These are phyloP conservation scores for Harpagifer antarcticus DNA, from an alignment of 2,797 vertebrate species.

Conservation along the genomic window DNA sequence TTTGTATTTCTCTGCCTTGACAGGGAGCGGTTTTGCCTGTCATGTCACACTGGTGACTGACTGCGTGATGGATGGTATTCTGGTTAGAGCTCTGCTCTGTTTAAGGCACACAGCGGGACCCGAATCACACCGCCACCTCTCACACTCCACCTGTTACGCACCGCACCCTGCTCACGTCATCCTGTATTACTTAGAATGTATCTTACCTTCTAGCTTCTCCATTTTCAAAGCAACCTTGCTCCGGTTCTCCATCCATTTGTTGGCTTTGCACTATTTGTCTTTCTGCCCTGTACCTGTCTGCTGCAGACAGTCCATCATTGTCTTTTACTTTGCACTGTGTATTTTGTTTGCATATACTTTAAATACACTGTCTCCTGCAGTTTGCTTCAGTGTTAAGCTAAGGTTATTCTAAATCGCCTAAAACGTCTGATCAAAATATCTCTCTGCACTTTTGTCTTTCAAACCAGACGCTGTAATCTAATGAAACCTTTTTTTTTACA, in stretches of 20 bases:
- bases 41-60: conserved; percentile 77
- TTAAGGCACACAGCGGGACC: conserved; percentile 66
- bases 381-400: conserved; percentile 17
- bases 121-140: conserved; percentile 52
- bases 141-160: conserved; percentile 69
- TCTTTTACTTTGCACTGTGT: conserved; percentile 11
- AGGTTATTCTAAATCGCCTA: background rate
- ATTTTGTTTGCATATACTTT: conserved; percentile 14
- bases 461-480: conserved; percentile 39
- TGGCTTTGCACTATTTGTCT: conserved; percentile 39
- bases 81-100: conserved; percentile 70
- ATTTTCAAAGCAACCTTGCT: conserved; percentile 35
- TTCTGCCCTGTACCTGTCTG: conserved; percentile 30
- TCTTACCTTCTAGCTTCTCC: background rate
- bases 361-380: conserved; percentile 5
- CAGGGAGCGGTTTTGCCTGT: conserved; percentile 71
- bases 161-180: conserved; percentile 56
- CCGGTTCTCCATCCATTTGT: conserved; percentile 30
- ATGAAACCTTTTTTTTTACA: conserved; percentile 22
- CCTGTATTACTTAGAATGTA: conserved; percentile 56
- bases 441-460: conserved; percentile 26
- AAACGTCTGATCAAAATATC: conserved; percentile 4
- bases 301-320: conserved; percentile 32
- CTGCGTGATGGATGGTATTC: conserved; percentile 75
- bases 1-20: conserved; percentile 64